Base-by-base conservation (phyloP, 1,140 invertebrate species). In the Rhynchophorus ferrugineus region DNA sequence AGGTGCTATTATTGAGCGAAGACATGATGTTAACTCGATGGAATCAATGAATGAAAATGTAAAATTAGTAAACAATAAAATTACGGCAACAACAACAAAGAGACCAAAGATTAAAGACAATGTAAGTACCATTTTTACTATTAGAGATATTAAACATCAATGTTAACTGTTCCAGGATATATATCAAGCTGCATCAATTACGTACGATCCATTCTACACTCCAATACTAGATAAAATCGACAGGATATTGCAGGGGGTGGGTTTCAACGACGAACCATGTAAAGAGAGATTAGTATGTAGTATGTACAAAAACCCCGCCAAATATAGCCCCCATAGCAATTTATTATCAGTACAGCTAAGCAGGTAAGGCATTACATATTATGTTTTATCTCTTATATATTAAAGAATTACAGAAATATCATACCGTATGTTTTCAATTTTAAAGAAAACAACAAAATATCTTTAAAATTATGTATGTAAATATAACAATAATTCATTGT, bases 321-420 rank as follows among this genome's bases (percentile, higher is more conserved):
- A 77, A 52, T 89, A 83, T 61, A 80, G 84, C 54, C 87, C 88
- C 1, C 83, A 89, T 66, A 90, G 87, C 65, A 91, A 90, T 71
- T 74, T 89, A 33, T 75, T 91, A 3, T 90, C 87, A 14, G 84
- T 83, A 51, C 84, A 90, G 67, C 71, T 91, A 9, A 89, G 86
- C 76, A 88, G 87, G 88, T 91, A 72, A 75, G 70, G 29, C 9
- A 5, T 42, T 42, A 13, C 3, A 43, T 13, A n/a, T n/a, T n/a
- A n/a, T n/a, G n/a, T n/a, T n/a, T n/a, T n/a, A n/a, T n/a, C n/a
- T n/a, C n/a, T n/a, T n/a, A n/a, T n/a, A n/a, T n/a, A n/a, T n/a
- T n/a, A n/a, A n/a, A n/a, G n/a, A n/a, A n/a, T n/a, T n/a, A n/a
- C n/a, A n/a, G n/a, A n/a, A n/a, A n/a, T n/a, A n/a, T n/a, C n/a